Conservation (phyloP, 2,888 invertebrate genomes). For the Leuctra nigra region DNA sequence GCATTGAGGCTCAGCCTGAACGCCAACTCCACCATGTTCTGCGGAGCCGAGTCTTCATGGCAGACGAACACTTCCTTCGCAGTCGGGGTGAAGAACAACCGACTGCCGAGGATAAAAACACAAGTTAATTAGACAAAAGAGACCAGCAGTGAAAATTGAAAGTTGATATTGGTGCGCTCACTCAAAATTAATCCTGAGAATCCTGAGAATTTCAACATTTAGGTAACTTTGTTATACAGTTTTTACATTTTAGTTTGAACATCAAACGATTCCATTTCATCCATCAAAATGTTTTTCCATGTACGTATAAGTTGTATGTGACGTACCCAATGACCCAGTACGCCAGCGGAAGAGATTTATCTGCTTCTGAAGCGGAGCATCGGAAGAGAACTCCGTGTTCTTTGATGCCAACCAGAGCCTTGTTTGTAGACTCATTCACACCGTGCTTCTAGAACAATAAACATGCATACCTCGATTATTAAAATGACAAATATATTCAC, state of each 20-base stretch:
- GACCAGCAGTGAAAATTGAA: too few relatives aligned
- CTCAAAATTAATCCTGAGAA: too few relatives aligned
- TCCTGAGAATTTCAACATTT: not conserved
- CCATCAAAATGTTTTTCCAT: too few relatives aligned
- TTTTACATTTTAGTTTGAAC: not conserved
- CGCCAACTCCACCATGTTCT: slow-evolving; percentile 83
- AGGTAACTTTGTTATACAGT: not conserved
- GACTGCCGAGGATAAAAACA: slow-evolving; percentile 44
- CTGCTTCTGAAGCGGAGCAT: slow-evolving; percentile 30
- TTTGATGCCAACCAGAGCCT: slow-evolving; percentile 69
- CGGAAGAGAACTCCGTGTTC: slow-evolving; percentile 74
- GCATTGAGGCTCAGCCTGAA: slow-evolving; percentile 59
- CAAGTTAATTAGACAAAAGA: slow-evolving; percentile 15
- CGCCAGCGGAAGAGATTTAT: slow-evolving; percentile 42
- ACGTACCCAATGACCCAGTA: slow-evolving; percentile 79
- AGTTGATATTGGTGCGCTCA: too few relatives aligned
- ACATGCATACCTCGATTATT: too few relatives aligned
- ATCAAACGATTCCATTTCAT: not conserved
- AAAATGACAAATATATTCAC: too few relatives aligned
- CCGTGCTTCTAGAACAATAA: slow-evolving; percentile 35
- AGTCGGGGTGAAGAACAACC: slow-evolving; percentile 69
- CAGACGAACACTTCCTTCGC: slow-evolving; percentile 80
- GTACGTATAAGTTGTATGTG: too few relatives aligned
- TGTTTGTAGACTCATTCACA: slow-evolving; percentile 49
- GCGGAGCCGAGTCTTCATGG: slow-evolving; percentile 77